These are phyloP conservation scores for Microvelia longipes DNA, from an alignment of 1,140 invertebrate species.

Conservation along the genomic window DNA sequence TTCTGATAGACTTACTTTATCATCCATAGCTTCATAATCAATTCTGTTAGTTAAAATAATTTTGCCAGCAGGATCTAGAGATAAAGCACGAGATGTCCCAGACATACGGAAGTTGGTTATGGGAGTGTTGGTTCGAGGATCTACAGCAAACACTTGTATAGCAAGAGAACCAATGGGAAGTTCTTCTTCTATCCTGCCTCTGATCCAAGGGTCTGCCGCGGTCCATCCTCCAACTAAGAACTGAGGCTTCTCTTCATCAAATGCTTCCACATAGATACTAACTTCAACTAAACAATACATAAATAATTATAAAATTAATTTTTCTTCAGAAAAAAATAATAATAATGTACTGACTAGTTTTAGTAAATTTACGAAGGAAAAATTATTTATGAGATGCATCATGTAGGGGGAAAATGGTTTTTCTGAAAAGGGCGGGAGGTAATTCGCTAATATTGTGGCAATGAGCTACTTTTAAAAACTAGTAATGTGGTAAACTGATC, in stretches of 20 bases:
- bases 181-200: conserved; percentile 55
- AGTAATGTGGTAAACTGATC: too few species aligned
- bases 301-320: conserved; percentile 8
- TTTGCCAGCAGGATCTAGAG: conserved; percentile 34
- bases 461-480: too few species aligned
- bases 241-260: conserved; percentile 58
- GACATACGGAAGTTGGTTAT: conserved; percentile 17
- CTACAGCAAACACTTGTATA: conserved; percentile 54
- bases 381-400: too few species aligned
- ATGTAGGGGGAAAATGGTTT: too few species aligned
- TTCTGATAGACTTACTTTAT: conserved; percentile 34
- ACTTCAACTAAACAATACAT: conserved; percentile 38
- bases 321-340: conserved; percentile 5
- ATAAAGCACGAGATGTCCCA: conserved; percentile 15
- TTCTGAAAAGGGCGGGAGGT: too few species aligned
- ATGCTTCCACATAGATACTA: conserved; percentile 63
- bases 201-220: conserved; percentile 45
- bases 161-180: conserved; percentile 58
- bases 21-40: conserved; percentile 52
- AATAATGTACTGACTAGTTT: conserved; percentile 3
- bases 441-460: too few species aligned
- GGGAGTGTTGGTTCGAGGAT: conserved; percentile 37
- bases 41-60: conserved; percentile 51
- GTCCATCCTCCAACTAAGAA: conserved; percentile 55
- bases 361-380: neutral